phyloP scores from a whole-genome alignment of 2,113 vertebrate genomes.

The Peromyscus maniculatus region DNA sequence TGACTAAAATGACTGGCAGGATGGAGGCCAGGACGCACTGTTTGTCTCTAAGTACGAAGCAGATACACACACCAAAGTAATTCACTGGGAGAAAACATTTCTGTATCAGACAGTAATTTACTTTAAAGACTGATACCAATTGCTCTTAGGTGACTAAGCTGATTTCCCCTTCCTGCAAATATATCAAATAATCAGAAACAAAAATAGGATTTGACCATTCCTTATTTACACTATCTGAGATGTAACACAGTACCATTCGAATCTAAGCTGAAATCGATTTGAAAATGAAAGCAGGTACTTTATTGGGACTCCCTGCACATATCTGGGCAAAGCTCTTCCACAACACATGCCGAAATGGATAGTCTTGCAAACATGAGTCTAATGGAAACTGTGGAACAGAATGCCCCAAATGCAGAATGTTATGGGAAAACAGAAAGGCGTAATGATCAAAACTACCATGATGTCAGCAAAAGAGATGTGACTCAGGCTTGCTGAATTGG shows the following conservation, averaged over 20 bases:
- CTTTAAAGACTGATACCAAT: not conserved
- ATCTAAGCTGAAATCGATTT: not conserved
- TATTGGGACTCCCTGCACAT: not conserved
- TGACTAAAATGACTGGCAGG: not conserved
- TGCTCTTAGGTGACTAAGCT: not conserved
- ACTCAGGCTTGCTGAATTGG: not conserved
- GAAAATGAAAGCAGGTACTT: not conserved
- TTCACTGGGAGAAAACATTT: not conserved
- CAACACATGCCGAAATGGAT: not conserved
- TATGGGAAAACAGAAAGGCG: not conserved
- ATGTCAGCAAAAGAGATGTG: not conserved
- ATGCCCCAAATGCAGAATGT: not conserved
- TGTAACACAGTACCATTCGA: not conserved
- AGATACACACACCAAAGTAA: not conserved
- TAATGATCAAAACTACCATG: not conserved
- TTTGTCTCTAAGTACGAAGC: not conserved
- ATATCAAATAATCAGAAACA: constrained; percentile 28
- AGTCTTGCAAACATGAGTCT: not conserved
- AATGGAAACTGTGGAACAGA: not conserved
- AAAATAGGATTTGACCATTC: not conserved
- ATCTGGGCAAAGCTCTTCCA: not conserved
- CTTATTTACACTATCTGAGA: not conserved
- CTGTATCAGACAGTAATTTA: not conserved
- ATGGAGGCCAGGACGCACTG: not conserved
- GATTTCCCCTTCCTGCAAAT: not conserved